Evolutionary conservation across 2,113 vertebrate species (phyloP).

Genomic region (Nothocercus nigrocapillus): DNA sequence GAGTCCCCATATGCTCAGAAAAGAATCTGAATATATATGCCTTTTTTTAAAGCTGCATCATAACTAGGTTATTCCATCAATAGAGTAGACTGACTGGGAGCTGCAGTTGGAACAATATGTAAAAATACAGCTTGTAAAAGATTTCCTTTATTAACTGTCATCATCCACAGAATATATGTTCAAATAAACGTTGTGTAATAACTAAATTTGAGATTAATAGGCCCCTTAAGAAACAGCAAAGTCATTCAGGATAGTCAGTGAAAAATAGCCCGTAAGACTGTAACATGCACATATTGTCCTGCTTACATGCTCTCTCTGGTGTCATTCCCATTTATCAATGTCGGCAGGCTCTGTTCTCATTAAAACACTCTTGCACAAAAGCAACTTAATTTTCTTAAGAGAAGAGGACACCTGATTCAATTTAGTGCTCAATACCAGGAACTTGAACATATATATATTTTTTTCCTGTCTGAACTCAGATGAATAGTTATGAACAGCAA

Average conservation of each 20-base stretch:
- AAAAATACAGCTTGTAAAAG: conserved; percentile 91
- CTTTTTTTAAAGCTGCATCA: conserved; percentile 65
- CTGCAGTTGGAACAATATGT: conserved; percentile 84
- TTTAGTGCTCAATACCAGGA: conserved; percentile 85
- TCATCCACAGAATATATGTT: conserved; percentile 93
- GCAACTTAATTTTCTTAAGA: conserved; percentile 99
- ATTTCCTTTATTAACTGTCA: conserved; percentile 97
- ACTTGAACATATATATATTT: conserved; percentile 82
- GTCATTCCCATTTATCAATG: conserved; percentile 96
- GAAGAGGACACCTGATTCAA: conserved; percentile 99
- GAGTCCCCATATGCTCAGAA: conserved; percentile 79
- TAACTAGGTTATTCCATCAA: conserved; percentile 83
- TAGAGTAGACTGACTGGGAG: conserved; percentile 80
- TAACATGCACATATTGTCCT: conserved; percentile 91
- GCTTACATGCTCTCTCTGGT: conserved; percentile 84
- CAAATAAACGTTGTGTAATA: conserved; percentile 97
- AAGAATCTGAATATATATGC: conserved; percentile 84
- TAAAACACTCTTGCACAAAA: conserved; percentile 91
- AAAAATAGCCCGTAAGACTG: conserved; percentile 90
- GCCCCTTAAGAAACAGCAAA: conserved; percentile 85
- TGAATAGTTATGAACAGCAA: conserved; percentile 82
- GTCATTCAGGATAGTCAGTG: conserved; percentile 86
- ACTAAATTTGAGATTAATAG: conserved; percentile 93
- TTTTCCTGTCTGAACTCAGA: conserved; percentile 74
- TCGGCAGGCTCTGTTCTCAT: conserved; percentile 90